Percentiles rank a stretch among this genome's conserved stretches.
Conservation (phyloP, 2,797 vertebrate species). For the Tragelaphus oryx region DNA sequence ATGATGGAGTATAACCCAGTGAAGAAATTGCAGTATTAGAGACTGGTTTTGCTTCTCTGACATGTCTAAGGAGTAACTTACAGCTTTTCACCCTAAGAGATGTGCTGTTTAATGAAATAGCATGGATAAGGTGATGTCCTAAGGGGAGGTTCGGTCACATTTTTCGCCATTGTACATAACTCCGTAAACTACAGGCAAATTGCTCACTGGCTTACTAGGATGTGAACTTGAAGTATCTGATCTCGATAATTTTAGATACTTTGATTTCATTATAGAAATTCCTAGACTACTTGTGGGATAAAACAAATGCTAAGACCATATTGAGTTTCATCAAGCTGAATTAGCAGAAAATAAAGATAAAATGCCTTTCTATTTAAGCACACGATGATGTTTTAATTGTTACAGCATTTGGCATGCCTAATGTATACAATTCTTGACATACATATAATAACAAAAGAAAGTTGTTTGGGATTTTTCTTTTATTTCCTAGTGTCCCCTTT, state of each 20-base stretch:
- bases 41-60: not conserved
- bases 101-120: not conserved
- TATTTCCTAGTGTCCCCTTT: slow-evolving; percentile 66
- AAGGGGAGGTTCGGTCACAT: not conserved
- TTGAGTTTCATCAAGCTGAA: slow-evolving; percentile 59
- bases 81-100: not conserved
- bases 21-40: not conserved
- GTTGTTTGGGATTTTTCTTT: slow-evolving; percentile 76
- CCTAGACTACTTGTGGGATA: slow-evolving; percentile 49
- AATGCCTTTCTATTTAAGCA: slow-evolving; percentile 74
- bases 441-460: slow-evolving; percentile 79
- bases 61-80: not conserved
- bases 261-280: slow-evolving; percentile 61
- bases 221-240: slow-evolving; percentile 11
- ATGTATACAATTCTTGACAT: slow-evolving; percentile 75
- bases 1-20: not conserved
- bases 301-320: slow-evolving; percentile 49
- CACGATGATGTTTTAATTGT: slow-evolving; percentile 75
- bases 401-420: slow-evolving; percentile 75
- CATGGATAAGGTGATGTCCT: not conserved
- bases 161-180: not conserved
- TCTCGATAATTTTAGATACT: slow-evolving; percentile 41
- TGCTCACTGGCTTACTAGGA: not conserved
- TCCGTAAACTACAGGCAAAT: not conserved
- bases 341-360: slow-evolving; percentile 75